Percentiles rank a stretch among this genome's conserved stretches.
Conservation (phyloP, 2,797 vertebrate genomes). For the Chaetodon trifasciatus region DNA sequence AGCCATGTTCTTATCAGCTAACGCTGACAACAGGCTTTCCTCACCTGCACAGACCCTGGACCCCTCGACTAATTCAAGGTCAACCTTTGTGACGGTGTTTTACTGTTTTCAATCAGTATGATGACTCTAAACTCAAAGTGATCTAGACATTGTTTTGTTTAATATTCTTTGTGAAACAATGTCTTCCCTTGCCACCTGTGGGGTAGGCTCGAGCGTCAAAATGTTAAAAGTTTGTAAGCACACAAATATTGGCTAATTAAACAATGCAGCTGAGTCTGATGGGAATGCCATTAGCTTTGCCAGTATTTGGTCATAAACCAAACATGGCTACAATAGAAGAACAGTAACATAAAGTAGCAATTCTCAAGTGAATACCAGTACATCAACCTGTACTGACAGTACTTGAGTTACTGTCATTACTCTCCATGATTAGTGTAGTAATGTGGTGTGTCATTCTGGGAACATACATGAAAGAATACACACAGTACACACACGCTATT, state of each 20-base stretch:
- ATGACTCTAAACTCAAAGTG: neutral
- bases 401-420: too few species aligned
- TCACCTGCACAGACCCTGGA: conserved; percentile 46
- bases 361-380: neutral
- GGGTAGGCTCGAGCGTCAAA: too few species aligned
- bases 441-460: neutral
- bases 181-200: too few species aligned
- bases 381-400: neutral
- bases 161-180: too few species aligned
- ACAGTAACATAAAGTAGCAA: too few species aligned
- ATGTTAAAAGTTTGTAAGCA: too few species aligned
- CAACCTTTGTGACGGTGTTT: neutral
- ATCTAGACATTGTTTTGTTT: too few species aligned
- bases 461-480: neutral
- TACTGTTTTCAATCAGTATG: neutral
- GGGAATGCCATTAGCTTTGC: neutral
- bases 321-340: neutral
- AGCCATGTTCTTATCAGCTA: conserved; percentile 52
- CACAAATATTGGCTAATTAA: neutral
- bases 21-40: conserved; percentile 52
- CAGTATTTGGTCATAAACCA: neutral
- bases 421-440: neutral
- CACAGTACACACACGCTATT: neutral
- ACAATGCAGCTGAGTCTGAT: neutral
- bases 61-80: neutral